phyloP scores from a whole-genome alignment of 1,140 invertebrate species.

The Drosophila guanche region DNA sequence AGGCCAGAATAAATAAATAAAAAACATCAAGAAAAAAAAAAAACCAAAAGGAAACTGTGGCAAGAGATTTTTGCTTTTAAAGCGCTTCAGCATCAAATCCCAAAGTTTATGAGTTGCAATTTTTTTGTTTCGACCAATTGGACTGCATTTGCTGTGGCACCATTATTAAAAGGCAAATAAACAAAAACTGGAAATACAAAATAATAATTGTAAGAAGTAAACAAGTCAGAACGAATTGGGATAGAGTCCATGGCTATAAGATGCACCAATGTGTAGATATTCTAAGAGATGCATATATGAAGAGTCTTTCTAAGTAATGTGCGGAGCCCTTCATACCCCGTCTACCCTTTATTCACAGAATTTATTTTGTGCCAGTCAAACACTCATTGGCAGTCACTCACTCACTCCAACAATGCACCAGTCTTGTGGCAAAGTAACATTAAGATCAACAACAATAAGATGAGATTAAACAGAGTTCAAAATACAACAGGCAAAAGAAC shows the following conservation, averaged over 20 bases:
- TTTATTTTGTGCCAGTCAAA: neutral
- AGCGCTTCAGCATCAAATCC: conserved; percentile 46
- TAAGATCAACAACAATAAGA: conserved; percentile 43
- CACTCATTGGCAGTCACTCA: conserved; percentile 8
- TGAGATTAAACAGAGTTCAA: conserved; percentile 40
- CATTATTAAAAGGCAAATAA: conserved; percentile 12
- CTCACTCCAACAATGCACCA: conserved; percentile 6
- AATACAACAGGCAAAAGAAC: conserved; percentile 36
- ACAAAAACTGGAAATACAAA: neutral
- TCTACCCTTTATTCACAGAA: too few relatives aligned
- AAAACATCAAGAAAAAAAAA: conserved; percentile 40
- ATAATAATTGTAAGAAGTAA: neutral
- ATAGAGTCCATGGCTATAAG: too few relatives aligned
- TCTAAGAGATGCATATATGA: too few relatives aligned
- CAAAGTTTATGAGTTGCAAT: conserved; percentile 68
- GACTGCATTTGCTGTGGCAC: conserved; percentile 8
- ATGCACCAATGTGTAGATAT: too few relatives aligned
- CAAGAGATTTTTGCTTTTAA: conserved; percentile 37
- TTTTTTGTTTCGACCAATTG: conserved; percentile 18
- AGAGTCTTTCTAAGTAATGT: too few relatives aligned
- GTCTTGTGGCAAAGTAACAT: conserved; percentile 30
- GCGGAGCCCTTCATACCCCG: too few relatives aligned
- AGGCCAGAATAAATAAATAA: conserved; percentile 63
- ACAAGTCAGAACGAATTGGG: neutral
- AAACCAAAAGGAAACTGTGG: conserved; percentile 10